Evolutionary conservation across 1,140 invertebrate genomes (phyloP).

Genomic region (Coboldia fuscipes): DNA sequence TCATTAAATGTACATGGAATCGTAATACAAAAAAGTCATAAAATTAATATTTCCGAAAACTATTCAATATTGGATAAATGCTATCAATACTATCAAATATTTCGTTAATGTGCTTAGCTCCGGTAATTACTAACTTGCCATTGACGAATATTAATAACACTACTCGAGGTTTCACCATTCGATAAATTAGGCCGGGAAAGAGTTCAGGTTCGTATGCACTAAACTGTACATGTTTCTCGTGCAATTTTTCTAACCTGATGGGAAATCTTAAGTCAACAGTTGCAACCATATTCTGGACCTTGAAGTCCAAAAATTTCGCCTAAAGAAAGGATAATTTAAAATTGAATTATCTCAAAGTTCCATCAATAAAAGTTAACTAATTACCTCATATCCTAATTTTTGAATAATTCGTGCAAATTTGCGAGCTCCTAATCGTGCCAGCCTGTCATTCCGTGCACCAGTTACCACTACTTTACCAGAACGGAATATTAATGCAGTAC

Average conservation of each 20-base stretch:
- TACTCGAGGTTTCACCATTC: constrained; percentile 90
- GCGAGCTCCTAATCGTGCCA: constrained; percentile 77
- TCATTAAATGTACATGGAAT: no score
- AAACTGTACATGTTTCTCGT: constrained; percentile 89
- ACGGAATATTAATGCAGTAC: constrained; percentile 92
- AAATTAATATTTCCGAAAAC: constrained; percentile 65
- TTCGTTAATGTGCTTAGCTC: constrained; percentile 80
- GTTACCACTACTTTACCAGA: constrained; percentile 99
- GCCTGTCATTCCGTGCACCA: constrained; percentile 88
- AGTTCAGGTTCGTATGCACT: constrained; percentile 79
- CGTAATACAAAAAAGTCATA: neutral
- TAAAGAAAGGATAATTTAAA: constrained; percentile 22
- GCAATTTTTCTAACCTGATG: constrained; percentile 85
- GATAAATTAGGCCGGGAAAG: constrained; percentile 93
- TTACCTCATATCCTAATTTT: constrained; percentile 88
- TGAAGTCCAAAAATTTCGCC: constrained; percentile 92
- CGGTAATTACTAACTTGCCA: constrained; percentile 92
- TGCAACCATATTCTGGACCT: constrained; percentile 98
- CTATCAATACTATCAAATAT: constrained; percentile 88
- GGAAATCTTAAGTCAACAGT: constrained; percentile 96
- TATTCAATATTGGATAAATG: constrained; percentile 91
- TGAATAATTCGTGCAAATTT: constrained; percentile 98
- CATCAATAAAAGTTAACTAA: constrained; percentile 10
- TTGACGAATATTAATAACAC: constrained; percentile 95
- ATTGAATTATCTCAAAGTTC: constrained; percentile 1